A percentile compares a stretch with the other conserved stretches of the same genome.
Evolutionary conservation across 2,113 vertebrate species (phyloP).

Genomic region (Siniperca chuatsi): DNA sequence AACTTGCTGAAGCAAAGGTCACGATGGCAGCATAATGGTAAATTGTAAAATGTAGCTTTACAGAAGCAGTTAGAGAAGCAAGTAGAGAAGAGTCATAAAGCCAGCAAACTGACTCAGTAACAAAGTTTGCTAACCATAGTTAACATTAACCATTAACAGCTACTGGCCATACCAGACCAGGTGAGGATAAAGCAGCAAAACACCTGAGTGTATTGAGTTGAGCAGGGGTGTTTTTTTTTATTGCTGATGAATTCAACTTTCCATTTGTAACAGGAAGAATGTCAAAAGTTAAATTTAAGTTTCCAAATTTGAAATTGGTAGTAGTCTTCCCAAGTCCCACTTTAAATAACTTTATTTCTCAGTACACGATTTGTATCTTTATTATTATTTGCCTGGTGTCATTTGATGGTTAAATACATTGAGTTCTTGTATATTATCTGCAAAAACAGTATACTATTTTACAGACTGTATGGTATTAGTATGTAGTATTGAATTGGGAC

Average conservation of each 20-base stretch:
- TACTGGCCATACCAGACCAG: neutral
- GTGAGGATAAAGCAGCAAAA: neutral
- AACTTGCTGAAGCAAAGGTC: neutral
- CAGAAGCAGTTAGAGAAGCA: neutral
- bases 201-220: too few relatives aligned
- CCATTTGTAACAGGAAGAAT: neutral
- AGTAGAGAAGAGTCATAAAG: too few relatives aligned
- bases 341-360: neutral
- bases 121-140: neutral
- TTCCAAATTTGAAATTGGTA: neutral
- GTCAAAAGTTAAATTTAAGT: neutral
- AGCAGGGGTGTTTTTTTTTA: neutral
- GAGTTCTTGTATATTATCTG: neutral
- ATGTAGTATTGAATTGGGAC: neutral
- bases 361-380: neutral
- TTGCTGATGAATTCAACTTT: neutral
- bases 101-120: too few relatives aligned
- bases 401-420: neutral
- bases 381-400: neutral
- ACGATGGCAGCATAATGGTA: neutral
- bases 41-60: neutral
- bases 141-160: neutral
- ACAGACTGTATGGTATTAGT: neutral
- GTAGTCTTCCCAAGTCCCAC: neutral
- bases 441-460: neutral